Conservation (phyloP, 2,888 invertebrate species). For the Sphecodes monilicornis region DNA sequence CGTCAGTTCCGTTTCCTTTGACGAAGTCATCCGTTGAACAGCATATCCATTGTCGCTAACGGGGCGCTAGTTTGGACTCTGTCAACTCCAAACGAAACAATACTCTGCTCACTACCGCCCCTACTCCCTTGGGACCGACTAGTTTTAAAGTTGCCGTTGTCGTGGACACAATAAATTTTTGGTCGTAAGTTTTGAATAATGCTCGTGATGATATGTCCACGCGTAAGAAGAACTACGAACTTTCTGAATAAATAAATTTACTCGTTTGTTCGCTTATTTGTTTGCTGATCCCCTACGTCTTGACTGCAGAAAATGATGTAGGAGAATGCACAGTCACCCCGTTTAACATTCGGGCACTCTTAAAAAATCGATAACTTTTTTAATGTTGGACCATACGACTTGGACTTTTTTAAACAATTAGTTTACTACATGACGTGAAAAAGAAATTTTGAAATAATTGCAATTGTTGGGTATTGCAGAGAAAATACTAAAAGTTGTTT, state of each 20-base stretch:
- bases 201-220: background rate
- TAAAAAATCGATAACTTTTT: no score
- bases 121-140: background rate
- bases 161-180: background rate
- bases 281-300: background rate
- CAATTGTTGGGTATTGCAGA: no score
- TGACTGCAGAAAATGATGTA: no score
- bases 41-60: constrained; percentile 62
- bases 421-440: no score
- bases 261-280: background rate
- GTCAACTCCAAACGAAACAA: constrained; percentile 52
- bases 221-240: background rate
- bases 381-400: no score
- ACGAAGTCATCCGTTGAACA: constrained; percentile 76
- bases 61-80: constrained; percentile 47
- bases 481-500: no score
- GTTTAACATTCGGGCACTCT: no score
- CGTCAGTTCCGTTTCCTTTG: constrained; percentile 72
- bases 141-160: constrained; percentile 28
- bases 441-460: no score
- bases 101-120: constrained; percentile 25
- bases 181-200: background rate
- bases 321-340: no score
- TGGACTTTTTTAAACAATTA: no score
- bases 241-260: background rate